Evolutionary conservation across 2,113 vertebrate genomes (phyloP).

Genomic region (Ifrita kowaldi): DNA sequence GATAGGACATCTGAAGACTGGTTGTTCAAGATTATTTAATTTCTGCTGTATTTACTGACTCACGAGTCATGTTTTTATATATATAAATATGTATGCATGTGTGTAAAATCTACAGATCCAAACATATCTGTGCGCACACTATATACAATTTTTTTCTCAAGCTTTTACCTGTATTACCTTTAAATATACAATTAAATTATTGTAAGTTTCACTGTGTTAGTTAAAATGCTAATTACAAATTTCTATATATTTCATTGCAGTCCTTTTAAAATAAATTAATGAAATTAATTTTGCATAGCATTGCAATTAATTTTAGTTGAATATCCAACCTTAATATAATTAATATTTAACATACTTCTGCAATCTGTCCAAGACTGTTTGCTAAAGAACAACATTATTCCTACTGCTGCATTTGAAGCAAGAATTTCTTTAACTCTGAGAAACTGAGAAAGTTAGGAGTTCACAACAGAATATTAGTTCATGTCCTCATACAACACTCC

Average conservation of each 20-base stretch:
- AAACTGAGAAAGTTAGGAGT: neutral
- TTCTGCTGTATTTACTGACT: neutral
- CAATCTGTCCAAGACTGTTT: neutral
- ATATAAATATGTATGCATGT: neutral
- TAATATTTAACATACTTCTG: constrained; percentile 13
- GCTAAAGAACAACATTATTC: neutral
- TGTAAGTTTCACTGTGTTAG: neutral
- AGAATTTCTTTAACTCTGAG: neutral
- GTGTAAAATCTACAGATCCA: neutral
- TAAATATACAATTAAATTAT: neutral
- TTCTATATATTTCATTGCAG: neutral
- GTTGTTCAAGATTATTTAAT: neutral
- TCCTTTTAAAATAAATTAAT: neutral
- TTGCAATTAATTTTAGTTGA: neutral
- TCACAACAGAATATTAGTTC: neutral
- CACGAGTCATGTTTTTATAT: neutral
- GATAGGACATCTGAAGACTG: neutral
- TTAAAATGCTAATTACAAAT: neutral
- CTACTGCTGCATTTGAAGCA: neutral
- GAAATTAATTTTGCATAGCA: neutral
- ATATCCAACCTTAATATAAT: neutral
- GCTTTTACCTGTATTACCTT: neutral
- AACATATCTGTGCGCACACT: neutral
- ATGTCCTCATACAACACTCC: neutral
- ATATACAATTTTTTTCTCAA: neutral